These are phyloP conservation scores for Pygoscelis adeliae DNA, from an alignment of 2,113 vertebrate species.

Conservation along the genomic window DNA sequence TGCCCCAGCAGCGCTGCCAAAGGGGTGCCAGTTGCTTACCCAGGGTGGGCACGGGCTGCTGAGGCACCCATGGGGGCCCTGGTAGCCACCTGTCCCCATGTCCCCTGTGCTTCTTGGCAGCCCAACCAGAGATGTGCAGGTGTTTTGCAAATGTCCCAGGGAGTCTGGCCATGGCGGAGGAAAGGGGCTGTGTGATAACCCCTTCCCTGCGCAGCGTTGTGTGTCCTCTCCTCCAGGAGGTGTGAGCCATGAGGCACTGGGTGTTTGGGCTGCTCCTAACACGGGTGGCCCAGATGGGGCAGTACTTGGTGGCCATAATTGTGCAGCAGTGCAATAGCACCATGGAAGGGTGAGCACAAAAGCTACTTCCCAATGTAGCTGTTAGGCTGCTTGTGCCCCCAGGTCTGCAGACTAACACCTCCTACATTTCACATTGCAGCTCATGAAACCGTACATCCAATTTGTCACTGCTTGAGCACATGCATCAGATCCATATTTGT, in stretches of 20 bases:
- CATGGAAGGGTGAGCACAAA: neutral
- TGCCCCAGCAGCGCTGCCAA: fast-evolving
- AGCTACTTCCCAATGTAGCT: fast-evolving
- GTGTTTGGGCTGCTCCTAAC: neutral
- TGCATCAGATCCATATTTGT: neutral
- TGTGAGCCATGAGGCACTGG: fast-evolving
- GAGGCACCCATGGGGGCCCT: neutral
- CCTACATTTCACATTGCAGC: neutral
- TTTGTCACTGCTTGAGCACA: neutral
- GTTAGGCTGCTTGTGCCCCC: neutral
- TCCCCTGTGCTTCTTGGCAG: neutral
- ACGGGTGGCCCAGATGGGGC: neutral
- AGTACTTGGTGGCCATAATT: neutral
- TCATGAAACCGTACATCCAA: fast-evolving
- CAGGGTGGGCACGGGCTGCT: neutral
- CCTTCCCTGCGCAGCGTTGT: fast-evolving
- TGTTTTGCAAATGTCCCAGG: neutral
- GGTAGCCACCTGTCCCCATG: neutral
- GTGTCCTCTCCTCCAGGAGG: neutral
- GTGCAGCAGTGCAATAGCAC: neutral
- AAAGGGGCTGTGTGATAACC: neutral
- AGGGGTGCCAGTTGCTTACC: neutral
- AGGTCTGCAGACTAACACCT: neutral
- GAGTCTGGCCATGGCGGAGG: fast-evolving
- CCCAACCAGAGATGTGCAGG: fast-evolving